Evolutionary conservation across 2,113 vertebrate species (phyloP).

Genomic region (Centropus bengalensis): DNA sequence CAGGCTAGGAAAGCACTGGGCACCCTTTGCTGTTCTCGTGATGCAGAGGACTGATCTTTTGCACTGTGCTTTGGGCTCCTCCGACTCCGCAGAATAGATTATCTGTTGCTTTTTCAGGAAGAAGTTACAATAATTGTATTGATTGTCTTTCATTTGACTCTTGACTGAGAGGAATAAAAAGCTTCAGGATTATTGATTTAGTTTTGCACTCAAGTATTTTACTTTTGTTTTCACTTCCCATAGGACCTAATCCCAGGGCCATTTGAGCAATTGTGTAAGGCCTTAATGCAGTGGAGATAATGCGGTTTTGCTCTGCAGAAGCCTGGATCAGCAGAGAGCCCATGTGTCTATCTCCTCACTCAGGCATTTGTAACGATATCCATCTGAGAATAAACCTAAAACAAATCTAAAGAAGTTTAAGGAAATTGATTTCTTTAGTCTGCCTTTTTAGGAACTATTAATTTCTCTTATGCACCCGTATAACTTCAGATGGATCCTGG

Average conservation of each 20-base stretch:
- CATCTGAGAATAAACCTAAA: neutral
- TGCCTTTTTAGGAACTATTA: neutral
- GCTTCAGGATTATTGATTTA: constrained; percentile 48
- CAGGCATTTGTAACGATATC: neutral
- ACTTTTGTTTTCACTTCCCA: constrained; percentile 66
- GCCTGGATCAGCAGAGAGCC: constrained; percentile 6
- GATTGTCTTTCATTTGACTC: constrained; percentile 70
- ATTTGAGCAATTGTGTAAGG: constrained; percentile 15
- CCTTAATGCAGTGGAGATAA: constrained; percentile 55
- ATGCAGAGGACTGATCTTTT: neutral
- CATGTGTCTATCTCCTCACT: neutral
- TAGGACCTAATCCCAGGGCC: constrained; percentile 49
- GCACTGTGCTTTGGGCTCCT: neutral
- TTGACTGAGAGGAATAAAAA: constrained; percentile 59
- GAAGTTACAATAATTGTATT: constrained; percentile 44
- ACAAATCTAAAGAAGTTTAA: neutral
- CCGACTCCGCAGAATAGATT: neutral
- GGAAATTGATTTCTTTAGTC: neutral
- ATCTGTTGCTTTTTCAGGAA: constrained; percentile 45
- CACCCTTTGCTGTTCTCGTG: neutral
- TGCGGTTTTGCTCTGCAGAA: constrained; percentile 19
- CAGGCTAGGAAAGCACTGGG: neutral
- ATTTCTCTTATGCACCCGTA: neutral
- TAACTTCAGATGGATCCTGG: neutral
- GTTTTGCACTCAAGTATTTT: constrained; percentile 21